Base-by-base conservation (phyloP, 2,797 vertebrate species). In the Babyrousa celebensis region DNA sequence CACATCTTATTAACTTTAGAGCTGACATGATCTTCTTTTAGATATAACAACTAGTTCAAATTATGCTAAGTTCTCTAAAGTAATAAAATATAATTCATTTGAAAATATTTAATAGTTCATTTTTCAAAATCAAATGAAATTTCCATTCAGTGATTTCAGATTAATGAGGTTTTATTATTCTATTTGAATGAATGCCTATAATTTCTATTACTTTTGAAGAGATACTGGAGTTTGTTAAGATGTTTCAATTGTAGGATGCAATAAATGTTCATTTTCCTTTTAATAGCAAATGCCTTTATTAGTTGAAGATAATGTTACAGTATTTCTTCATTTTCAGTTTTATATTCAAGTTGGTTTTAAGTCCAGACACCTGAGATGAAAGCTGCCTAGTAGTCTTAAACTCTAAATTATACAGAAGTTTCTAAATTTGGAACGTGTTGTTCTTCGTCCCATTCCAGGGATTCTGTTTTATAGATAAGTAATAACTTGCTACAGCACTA, bases 381-480 rank as follows among this genome's bases (percentile, higher is more conserved):
- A 94, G 27, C 0, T 83, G 85, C 23, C 40, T 93, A 68, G 67
- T 62, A 89, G 40, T 86, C 20, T 16, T 48, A 88, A 96, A 78
- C 52, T 77, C 32, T 93, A 80, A 91, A 77, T 91, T 75, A 79
- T 32, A 58, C 32, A 10, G 40, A 96, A 95, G 67, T 80, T 87
- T 97, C 97, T 90, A 95, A 90, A 97, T 96, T 87, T 92, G 67
- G 72, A 96, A 18, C 1, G 9, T 74, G 58, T 90, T 88, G 52
- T 2, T 85, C 10, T 87, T 78, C 89, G 71, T 92, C 89, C 18
- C 21, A 91, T 84, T 97, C 95, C 10, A 56, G 32, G n/a, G 15
- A n/a, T 72, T 98, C 88, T 98, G 77, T 94, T 94, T 86, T 95
- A 88, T 52, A 96, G 95, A 91, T 91, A 97, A 97, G 96, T 91